Base-by-base conservation (phyloP, 2,797 vertebrate species). In the Eidolon dupreanum region DNA sequence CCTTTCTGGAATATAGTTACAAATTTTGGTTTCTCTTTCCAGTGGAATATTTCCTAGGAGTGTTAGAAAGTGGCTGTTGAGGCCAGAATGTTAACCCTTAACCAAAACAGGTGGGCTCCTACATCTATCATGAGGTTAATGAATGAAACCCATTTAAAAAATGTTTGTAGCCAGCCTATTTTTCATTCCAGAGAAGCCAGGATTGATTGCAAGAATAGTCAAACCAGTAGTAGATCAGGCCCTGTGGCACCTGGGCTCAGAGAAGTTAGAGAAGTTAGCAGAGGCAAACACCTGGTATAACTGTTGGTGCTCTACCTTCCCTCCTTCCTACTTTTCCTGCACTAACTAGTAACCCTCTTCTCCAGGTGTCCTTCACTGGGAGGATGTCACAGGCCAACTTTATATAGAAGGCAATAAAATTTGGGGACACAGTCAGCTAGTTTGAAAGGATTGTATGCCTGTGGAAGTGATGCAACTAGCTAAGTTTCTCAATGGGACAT, bases 381-480 rank as follows among this genome's bases (percentile, higher is more conserved):
- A 92, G 91, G 94, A 96, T 97, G 77, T 77, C 82, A 79, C 63
- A 65, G 71, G 20, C 78, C 96, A 98, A 95, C 94, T 97, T 94
- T 95, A 71, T 93, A 53, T 79, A 97, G 94, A 90, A 98, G 41
- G 38, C 71, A 6, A 53, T 97, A 96, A 96, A 97, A 94, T 63
- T 94, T 70, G 51, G 87, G 94, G 89, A 90, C 41, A 0, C 92
- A 81, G 96, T 85, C 91, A 96, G 97, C 94, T 97, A 79, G 66
- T 94, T 97, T 95, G 94, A 97, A 96, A 98, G 97, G 83, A 88
- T 95, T 82, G 93, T 93, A 53, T 71, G 95, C 94, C 91, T 98
- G 94, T 97, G 96, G 97, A 97, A 98, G 90, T 98, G 98, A 98
- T 46, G 96, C 97, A 94, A 63, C 94, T 97, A 96, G 93, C 94